Conservation (phyloP, 2,113 vertebrate genomes). For the Eidolon helvum region DNA sequence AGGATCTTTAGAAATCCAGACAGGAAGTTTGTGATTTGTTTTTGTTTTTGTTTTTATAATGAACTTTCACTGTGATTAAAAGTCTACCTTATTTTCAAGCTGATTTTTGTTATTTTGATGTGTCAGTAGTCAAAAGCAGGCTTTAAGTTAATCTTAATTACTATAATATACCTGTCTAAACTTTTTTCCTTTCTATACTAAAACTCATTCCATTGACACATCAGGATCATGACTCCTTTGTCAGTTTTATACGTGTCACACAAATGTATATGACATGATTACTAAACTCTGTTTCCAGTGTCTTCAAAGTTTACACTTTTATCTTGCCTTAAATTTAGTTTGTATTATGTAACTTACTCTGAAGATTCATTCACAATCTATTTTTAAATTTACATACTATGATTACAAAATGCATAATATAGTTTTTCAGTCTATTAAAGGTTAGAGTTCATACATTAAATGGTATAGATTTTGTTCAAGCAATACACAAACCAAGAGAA, state of each 20-base stretch:
- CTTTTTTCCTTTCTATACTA: neutral
- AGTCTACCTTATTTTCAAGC: neutral
- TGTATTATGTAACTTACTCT: neutral
- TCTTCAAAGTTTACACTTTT: neutral
- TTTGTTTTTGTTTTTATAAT: neutral
- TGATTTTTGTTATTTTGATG: neutral
- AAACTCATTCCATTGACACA: neutral
- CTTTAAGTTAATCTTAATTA: neutral
- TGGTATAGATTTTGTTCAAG: neutral
- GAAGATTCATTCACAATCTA: neutral
- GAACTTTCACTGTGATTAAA: neutral
- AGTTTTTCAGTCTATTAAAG: neutral
- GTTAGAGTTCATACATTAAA: neutral
- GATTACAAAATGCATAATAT: neutral
- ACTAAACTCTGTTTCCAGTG: neutral
- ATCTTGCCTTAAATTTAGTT: neutral
- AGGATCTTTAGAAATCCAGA: neutral
- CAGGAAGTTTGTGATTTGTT: neutral
- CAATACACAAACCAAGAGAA: neutral
- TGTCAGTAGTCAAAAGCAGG: neutral
- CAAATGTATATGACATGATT: neutral
- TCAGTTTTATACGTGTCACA: neutral
- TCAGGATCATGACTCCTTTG: neutral
- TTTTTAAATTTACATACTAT: neutral
- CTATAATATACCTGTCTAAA: neutral